phyloP scores from a whole-genome alignment of 2,113 vertebrate genomes.

The Piliocolobus tephrosceles region DNA sequence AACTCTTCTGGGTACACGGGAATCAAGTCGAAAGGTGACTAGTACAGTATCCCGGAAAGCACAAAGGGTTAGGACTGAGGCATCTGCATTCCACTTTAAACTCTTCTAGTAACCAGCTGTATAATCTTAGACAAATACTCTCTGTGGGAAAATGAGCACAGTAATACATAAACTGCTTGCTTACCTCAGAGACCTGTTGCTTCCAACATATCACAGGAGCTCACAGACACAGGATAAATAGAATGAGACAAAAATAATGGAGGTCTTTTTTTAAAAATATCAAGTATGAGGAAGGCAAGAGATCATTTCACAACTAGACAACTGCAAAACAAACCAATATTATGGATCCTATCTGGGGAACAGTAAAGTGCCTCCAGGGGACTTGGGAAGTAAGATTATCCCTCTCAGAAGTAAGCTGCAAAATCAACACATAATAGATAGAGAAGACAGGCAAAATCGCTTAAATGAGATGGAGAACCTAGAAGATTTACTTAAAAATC shows the following conservation, averaged over 20 bases:
- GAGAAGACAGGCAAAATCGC: neutral
- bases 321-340: neutral
- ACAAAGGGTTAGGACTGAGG: neutral
- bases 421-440: neutral
- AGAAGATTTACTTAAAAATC: neutral
- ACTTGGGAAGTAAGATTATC: neutral
- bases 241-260: neutral
- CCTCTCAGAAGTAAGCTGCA: neutral
- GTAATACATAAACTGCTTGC: neutral
- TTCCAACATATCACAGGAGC: neutral
- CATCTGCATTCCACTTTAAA: neutral
- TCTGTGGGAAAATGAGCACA: neutral
- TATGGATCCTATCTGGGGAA: neutral
- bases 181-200: neutral
- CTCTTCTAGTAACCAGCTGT: neutral
- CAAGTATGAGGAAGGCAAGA: neutral
- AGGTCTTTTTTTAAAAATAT: neutral
- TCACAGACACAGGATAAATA: neutral
- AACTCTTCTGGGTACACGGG: neutral
- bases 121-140: neutral
- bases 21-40: neutral
- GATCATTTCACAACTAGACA: neutral
- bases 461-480: neutral
- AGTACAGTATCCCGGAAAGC: neutral
- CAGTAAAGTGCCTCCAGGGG: neutral